Base-by-base conservation (phyloP, 2,797 vertebrate species). In the Tenualosa ilisha region DNA sequence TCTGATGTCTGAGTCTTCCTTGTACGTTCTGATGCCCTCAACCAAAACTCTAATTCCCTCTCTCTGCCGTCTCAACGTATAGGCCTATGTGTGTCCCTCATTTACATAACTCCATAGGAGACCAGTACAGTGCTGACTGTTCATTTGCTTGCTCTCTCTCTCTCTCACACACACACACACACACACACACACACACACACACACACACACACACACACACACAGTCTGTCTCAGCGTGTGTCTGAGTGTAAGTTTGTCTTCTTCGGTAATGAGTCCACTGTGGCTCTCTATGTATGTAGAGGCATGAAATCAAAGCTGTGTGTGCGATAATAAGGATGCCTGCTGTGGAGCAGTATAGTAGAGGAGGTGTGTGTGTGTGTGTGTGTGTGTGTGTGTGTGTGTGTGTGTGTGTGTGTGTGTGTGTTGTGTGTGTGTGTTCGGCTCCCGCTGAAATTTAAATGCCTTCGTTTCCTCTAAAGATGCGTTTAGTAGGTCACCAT, bases 311-410 rank as follows among this genome's bases (percentile, higher is more conserved):
- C 84, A 83, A 84, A 40, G 59, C 53, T 22, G 54, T 56, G 20
- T 37, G 61, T 83, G 81, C 86, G 86, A 88, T 87, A 84, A 87
- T 88, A 86, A 86, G 50, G 65, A 87, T 37, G 53, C 51, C 17
- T 86, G 82, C 51, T 85, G 85, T 79, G 54, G 53, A 54, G 53
- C 17, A 56, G 54, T 3, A 6, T 20, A 4, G 26, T 13, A 7
- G 17, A 43, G 72, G 6, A 46, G 72, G 53, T 54, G 53, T 54
- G 53, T 20, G 17, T 54, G 15, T 20, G 13, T 54, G 53, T 54
- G 53, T 84, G 17, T 88, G 53, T 54, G 53, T 54, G 53, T 54
- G 53, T 54, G 53, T 54, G 53, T 54, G 53, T 54, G 53, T 54
- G 53, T 54, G 53, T 54, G 54, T 56, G 54, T 54, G 53, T 54